A percentile compares a stretch with the other conserved stretches of the same genome.
phyloP scores from a whole-genome alignment of 2,113 vertebrate species.

The Prunella fulvescens region DNA sequence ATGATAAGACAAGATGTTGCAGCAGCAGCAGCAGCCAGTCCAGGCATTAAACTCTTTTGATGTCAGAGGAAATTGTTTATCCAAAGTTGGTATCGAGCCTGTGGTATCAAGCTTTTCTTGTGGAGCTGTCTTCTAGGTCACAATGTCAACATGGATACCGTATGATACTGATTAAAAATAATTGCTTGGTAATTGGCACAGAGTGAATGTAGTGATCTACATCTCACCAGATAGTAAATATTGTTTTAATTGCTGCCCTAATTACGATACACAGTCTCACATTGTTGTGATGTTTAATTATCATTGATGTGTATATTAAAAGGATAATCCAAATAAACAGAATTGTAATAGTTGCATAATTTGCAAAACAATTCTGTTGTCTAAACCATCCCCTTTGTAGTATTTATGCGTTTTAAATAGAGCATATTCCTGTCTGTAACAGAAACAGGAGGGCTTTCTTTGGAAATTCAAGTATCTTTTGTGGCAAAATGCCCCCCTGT shows the following conservation, averaged over 20 bases:
- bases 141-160: neutral
- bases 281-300: neutral
- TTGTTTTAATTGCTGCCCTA: slow-evolving; percentile 43
- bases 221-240: slow-evolving; percentile 24
- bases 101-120: neutral
- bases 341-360: neutral
- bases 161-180: slow-evolving; percentile 39
- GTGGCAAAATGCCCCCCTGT: neutral
- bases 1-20: neutral
- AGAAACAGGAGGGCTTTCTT: neutral
- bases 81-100: neutral
- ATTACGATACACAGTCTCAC: slow-evolving; percentile 4
- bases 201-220: slow-evolving; percentile 33
- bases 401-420: neutral
- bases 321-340: neutral
- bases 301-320: neutral
- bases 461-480: neutral
- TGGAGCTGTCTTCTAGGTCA: slow-evolving; percentile 30
- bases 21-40: neutral
- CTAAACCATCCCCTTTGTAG: neutral
- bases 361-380: neutral
- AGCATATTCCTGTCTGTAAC: neutral
- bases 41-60: neutral
- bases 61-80: slow-evolving; percentile 6
- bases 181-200: slow-evolving; percentile 45